Percentiles rank a stretch among this genome's conserved stretches.
These are phyloP conservation scores for Caradrina kadenii DNA, from an alignment of 2,888 invertebrate species.

Conservation along the genomic window DNA sequence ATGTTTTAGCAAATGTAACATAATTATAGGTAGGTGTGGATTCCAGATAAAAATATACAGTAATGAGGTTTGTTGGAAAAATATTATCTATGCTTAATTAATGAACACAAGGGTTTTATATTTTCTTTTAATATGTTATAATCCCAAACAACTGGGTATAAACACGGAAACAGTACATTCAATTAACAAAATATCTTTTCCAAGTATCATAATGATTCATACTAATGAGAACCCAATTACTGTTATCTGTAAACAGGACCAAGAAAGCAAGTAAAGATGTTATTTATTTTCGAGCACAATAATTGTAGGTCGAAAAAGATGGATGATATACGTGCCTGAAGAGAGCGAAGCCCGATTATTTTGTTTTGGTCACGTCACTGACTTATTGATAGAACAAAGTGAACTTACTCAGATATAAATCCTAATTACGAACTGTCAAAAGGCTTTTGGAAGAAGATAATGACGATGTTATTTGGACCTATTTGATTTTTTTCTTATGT, in stretches of 20 bases:
- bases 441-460: neutral
- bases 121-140: neutral
- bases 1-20: neutral
- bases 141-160: slow-evolving; percentile 3
- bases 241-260: slow-evolving; percentile 19
- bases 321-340: slow-evolving; percentile 48
- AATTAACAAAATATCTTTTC: neutral
- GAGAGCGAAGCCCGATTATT: slow-evolving; percentile 41
- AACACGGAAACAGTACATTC: too few species aligned
- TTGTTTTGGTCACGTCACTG: slow-evolving; percentile 10
- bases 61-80: neutral
- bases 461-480: neutral
- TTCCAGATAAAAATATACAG: neutral
- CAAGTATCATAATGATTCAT: slow-evolving; percentile 11
- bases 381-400: slow-evolving; percentile 14
- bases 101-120: too few species aligned
- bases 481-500: neutral
- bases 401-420: neutral
- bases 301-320: slow-evolving; percentile 1
- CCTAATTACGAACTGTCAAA: slow-evolving; percentile 9
- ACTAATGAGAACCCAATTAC: slow-evolving; percentile 37
- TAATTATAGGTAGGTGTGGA: too few species aligned
- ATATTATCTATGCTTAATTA: too few species aligned
- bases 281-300: slow-evolving; percentile 21
- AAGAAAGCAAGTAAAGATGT: slow-evolving; percentile 1